phyloP scores from a whole-genome alignment of 2,888 invertebrate genomes.

The Dyspetes luteomarginatus region DNA sequence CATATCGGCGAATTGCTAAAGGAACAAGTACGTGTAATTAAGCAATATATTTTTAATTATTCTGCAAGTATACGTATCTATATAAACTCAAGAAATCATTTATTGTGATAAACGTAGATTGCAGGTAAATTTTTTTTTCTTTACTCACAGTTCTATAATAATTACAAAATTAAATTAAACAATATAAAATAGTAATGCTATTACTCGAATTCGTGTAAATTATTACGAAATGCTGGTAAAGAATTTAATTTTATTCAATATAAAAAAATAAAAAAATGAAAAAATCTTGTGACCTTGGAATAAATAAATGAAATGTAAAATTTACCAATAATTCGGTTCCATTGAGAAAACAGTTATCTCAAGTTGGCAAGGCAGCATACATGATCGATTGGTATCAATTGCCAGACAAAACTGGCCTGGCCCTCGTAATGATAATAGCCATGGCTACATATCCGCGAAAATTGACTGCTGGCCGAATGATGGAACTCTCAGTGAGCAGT shows the following conservation, averaged over 20 bases:
- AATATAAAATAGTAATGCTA: no score
- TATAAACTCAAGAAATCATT: background rate
- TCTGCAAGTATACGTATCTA: background rate
- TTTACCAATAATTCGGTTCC: background rate
- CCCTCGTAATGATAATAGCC: slow-evolving; percentile 71
- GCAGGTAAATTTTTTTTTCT: no score
- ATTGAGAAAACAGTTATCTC: background rate
- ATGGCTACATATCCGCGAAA: slow-evolving; percentile 72
- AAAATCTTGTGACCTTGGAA: background rate
- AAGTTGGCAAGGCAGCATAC: slow-evolving; percentile 70
- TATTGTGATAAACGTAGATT: background rate
- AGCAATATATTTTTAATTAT: background rate
- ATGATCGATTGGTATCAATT: slow-evolving; percentile 76
- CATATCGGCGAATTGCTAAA: slow-evolving; percentile 72
- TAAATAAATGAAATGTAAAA: slow-evolving; percentile 13
- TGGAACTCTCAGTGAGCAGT: slow-evolving; percentile 73
- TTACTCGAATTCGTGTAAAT: background rate
- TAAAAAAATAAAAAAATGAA: slow-evolving; percentile 6
- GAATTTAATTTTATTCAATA: background rate
- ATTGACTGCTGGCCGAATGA: slow-evolving; percentile 76
- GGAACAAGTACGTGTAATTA: slow-evolving; percentile 17
- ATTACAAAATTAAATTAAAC: no score
- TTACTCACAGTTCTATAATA: no score
- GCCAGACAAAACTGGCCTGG: slow-evolving; percentile 68
- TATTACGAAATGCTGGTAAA: background rate